Percentiles rank a stretch among this genome's conserved stretches.
Conservation (phyloP, 2,797 vertebrate genomes). For the Uromys caudimaculatus region DNA sequence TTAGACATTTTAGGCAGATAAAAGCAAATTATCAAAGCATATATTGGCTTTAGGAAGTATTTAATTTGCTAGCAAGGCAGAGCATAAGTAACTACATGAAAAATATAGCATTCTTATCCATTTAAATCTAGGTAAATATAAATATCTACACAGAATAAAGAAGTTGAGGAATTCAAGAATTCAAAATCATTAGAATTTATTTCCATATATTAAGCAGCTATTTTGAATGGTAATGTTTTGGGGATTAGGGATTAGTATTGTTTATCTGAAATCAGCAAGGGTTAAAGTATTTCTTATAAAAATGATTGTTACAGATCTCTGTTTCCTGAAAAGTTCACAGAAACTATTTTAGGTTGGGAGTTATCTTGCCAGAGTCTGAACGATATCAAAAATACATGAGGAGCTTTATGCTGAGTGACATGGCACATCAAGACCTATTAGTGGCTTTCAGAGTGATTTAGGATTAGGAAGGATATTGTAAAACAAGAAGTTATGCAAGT, state of each 20-base stretch:
- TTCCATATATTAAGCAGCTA: neutral
- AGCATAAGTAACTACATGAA: neutral
- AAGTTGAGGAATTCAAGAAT: neutral
- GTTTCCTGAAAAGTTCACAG: slow-evolving; percentile 46
- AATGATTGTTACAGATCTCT: neutral
- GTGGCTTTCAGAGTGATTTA: slow-evolving; percentile 74
- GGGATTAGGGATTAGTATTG: neutral
- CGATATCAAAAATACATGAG: slow-evolving; percentile 80
- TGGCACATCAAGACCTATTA: slow-evolving; percentile 74
- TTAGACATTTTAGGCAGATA: neutral
- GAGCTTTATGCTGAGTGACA: slow-evolving; percentile 78
- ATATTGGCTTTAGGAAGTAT: neutral
- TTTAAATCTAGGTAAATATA: slow-evolving; percentile 13
- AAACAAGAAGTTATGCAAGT: slow-evolving; percentile 73
- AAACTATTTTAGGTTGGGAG: slow-evolving; percentile 63
- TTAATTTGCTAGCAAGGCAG: neutral
- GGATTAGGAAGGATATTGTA: slow-evolving; percentile 75
- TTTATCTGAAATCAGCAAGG: neutral
- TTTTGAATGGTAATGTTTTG: neutral
- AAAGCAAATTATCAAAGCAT: neutral
- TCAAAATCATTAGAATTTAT: neutral
- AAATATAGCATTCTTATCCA: neutral
- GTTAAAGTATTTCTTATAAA: neutral
- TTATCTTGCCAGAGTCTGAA: slow-evolving; percentile 57
- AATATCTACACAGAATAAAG: neutral